Evolutionary conservation across 2,888 invertebrate species (phyloP), one percentile per base, ranked within the genome.

Genomic region (Spialia ferax): DNA sequence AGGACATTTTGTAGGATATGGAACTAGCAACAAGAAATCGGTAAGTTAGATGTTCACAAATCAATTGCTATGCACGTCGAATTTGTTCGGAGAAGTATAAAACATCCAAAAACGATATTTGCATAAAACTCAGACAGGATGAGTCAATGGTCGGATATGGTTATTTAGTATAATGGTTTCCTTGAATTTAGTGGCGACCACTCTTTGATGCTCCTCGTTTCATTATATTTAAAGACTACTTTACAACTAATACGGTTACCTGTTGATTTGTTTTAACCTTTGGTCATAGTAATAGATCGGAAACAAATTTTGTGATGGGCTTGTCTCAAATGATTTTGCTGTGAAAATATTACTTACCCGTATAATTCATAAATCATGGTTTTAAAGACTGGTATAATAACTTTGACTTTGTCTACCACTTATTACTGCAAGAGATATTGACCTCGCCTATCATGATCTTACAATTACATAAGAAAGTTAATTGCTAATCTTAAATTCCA

Each of bases 61-160:
- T 54, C 65, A 70, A 71, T 70, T 68, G 65, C 63, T 69, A 71
- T 68, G 68, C 70, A 42, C 11, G 68, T 63, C 61, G 65, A 70
- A 66, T 54, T 42, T 22, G 22, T 63, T 63, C 60, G 18, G 32
- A 23, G 54, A 61, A 61, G 45, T 61, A 60, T 54, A 66, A 71
- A 69, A 70, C 54, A 35, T 64, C 73, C 69, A 72, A 76, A 74
- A 71, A 59, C 70, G 56, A 70, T 71, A 79, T 79, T 79, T 75
- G 75, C 79, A 77, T 77, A 74, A 71, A 72, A 67, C 67, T 50
- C 70, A 71, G 78, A 84, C 81, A 79, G 82, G 81, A 83, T 80
- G 82, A 83, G 80, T 85, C 81, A 90, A 90, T 87, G 88, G 83
- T 79, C 89, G 91, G 92, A 92, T 86, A 85, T 79, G 82, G 81